phyloP scores from a whole-genome alignment of 2,113 vertebrate species.

The Oophaga pumilio region DNA sequence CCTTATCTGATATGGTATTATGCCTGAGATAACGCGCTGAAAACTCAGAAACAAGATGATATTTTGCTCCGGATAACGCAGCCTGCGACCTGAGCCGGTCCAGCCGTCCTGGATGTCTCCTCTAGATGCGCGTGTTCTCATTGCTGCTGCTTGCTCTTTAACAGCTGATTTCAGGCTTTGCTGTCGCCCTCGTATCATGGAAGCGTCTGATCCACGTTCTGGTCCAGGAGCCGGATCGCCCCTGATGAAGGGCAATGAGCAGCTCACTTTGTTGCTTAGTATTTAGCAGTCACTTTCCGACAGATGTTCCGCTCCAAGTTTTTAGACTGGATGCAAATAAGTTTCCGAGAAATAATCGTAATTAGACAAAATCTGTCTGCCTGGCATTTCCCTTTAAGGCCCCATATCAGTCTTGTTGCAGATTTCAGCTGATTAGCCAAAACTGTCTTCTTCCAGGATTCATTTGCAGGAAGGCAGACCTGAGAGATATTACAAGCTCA shows the following conservation, averaged over 20 bases:
- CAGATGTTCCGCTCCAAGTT: neutral
- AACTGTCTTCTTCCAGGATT: constrained; percentile 8
- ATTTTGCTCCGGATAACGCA: too few relatives aligned
- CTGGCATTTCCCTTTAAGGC: neutral
- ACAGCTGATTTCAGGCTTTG: too few relatives aligned
- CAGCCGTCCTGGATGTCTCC: too few relatives aligned
- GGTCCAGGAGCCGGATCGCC: too few relatives aligned
- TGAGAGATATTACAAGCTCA: constrained; percentile 13
- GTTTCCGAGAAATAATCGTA: neutral
- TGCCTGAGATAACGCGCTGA: too few relatives aligned
- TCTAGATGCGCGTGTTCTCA: too few relatives aligned
- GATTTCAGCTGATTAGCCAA: constrained; percentile 15
- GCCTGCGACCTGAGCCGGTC: too few relatives aligned
- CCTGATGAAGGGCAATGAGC: neutral
- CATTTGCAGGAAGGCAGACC: neutral
- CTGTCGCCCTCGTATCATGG: too few relatives aligned
- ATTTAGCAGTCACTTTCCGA: neutral
- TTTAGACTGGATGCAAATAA: neutral
- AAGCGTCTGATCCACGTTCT: too few relatives aligned
- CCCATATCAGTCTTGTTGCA: neutral
- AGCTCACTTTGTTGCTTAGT: neutral
- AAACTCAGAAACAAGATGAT: too few relatives aligned
- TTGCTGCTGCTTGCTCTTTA: too few relatives aligned
- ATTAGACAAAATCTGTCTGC: neutral
- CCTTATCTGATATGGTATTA: too few relatives aligned